Base-by-base conservation (phyloP, 37 sponge, comb jelly and placozoan genomes). In the Ephydatia muelleri region DNA sequence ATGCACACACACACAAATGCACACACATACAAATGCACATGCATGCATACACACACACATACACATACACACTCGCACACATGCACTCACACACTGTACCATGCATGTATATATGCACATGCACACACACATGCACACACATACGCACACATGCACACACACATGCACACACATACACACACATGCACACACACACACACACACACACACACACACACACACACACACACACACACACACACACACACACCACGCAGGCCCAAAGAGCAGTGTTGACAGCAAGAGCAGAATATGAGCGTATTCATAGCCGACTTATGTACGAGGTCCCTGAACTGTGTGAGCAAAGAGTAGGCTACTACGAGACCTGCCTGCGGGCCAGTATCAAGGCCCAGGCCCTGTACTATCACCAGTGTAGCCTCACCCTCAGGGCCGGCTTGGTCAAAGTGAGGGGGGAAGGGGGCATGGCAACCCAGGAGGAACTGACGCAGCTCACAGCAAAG, bases 261-360 rank as follows among this genome's bases (percentile, higher is more conserved):
- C 86, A 85, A 22, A 76, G 91, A 0, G 67, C 80, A 19, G n/a
- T 91, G 26, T 36, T 83, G 3, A 71, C 87, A 11, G 70, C 86
- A 27, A 76, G 70, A 43, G 23, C 83, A 65, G 91, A 91, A 37
- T 91, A 86, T 83, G 91, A 91, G 49, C 48, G 80, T 3, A 65
- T 86, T 5, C 85, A 91, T 67, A 30, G 65, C 2, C 69, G 87
- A 29, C 40, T 91, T 28, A 91, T 83, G 86, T 40, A 81, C 67
- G 94, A 93, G 69, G 38, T 93, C n/a, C 94, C 94, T 1, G 65
- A 89, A 72, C 67, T 93, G 79, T 80, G 72, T 65, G 83, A 89
- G 1, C 82, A 65, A 12, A 78, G 94, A 75, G 74, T 89, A 22
- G 82, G 21, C 19, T 89, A 87, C 43, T 87, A 87, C 70, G 87